Evolutionary conservation across 2,797 vertebrate genomes (phyloP).

Genomic region (Eidolon dupreanum): DNA sequence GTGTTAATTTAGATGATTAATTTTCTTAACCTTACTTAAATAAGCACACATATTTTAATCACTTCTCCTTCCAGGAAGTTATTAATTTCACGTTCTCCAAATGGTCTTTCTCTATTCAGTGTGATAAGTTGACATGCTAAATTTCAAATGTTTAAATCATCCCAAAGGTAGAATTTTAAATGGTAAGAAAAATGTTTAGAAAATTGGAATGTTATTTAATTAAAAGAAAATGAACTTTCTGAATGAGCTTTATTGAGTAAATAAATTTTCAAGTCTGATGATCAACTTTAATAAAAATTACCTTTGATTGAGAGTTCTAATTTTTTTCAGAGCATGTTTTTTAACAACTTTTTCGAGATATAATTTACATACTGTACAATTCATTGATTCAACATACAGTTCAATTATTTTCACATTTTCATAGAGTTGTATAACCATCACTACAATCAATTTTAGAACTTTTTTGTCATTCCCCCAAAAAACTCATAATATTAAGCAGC

Average conservation of each 20-base stretch:
- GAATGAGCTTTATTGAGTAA: background rate
- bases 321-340: background rate
- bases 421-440: background rate
- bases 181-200: background rate
- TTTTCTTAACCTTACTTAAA: background rate
- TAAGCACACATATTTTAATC: background rate
- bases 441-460: background rate
- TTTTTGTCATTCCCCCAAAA: background rate
- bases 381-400: background rate
- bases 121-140: background rate
- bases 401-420: background rate
- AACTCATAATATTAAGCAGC: background rate
- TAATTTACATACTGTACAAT: background rate
- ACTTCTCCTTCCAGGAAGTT: background rate
- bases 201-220: background rate
- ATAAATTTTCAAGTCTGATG: background rate
- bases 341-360: background rate
- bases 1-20: background rate
- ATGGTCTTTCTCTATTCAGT: background rate
- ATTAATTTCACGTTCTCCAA: background rate
- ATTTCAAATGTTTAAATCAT: background rate
- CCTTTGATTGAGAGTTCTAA: background rate
- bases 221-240: background rate
- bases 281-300: background rate
- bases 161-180: background rate